Base-by-base conservation (phyloP, 2,888 invertebrate species). In the Himalopsyche anomala region DNA sequence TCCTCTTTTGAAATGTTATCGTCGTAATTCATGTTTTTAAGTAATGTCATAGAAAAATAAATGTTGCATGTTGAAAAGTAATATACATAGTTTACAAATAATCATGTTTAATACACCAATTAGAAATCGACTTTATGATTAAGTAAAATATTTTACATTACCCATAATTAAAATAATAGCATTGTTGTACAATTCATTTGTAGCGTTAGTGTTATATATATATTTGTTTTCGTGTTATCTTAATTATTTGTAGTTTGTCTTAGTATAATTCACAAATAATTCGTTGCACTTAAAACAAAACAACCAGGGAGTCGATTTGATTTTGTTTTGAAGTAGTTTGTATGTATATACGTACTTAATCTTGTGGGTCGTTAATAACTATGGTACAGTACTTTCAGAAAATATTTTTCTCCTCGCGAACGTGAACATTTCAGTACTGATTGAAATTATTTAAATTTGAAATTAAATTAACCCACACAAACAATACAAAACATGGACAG, bases 141-240 rank as follows among this genome's bases (percentile, higher is more conserved):
- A 38, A 38, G 80, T 80, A 38, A 42, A 38, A n/a, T 42, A 9
- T 17, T 81, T 81, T n/a, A 15, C 38, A 45, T 81, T 51, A 2
- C 8, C 15, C 51, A 51, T 45, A 45, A 28, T 81, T 42, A 80
- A 45, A n/a, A 51, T 45, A 51, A 15, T 81, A 12, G 42, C 38
- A n/a, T 80, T 28, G 62, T 84, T 81, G 85, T 84, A 84, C 81
- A 84, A 84, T 81, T 84, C 54, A 38, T 80, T 80, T n/a, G 36
- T 51, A 38, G 80, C 12, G 15, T 74, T 38, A 81, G 81, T 45
- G 28, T 28, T 81, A 28, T 81, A 81, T 28, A 81, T 28, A 28
- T 81, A 81, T 40, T 80, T 40, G n/a, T 80, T 40, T 80, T 8
- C n/a, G 62, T 62, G 28, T 28, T 28, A 62, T 19, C 62, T 62